These are phyloP conservation scores for Mycogona germanica DNA, from an alignment of 2,888 invertebrate genomes.

Conservation along the genomic window DNA sequence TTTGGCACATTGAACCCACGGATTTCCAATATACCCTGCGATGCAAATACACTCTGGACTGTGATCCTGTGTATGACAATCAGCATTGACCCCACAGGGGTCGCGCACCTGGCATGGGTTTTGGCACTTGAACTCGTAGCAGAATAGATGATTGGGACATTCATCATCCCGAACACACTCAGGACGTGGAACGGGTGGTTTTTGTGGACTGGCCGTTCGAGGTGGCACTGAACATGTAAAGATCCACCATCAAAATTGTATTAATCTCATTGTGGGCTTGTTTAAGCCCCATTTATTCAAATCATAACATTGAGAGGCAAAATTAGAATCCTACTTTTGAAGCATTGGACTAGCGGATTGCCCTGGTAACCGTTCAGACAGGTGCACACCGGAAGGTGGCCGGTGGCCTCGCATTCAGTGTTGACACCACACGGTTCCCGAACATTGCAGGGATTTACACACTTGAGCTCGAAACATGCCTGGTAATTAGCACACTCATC, in stretches of 20 bases:
- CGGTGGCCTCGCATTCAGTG: constrained; percentile 64
- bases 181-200: no score
- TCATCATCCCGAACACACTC: constrained; percentile 16
- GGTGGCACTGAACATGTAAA: no score
- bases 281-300: no score
- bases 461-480: constrained; percentile 72
- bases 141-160: constrained; percentile 21
- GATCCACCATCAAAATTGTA: no score
- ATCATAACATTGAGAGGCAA: no score
- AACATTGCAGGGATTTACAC: constrained; percentile 56
- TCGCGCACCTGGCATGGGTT: constrained; percentile 51
- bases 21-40: constrained; percentile 59
- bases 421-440: constrained; percentile 56
- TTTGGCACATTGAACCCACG: constrained; percentile 53
- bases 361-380: constrained; percentile 74
- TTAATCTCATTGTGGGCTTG: no score
- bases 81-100: constrained; percentile 57
- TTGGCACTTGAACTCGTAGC: constrained; percentile 24
- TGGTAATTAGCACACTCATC: constrained; percentile 65
- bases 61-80: constrained; percentile 61
- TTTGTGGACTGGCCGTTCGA: no score
- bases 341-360: constrained; percentile 69
- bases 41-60: constrained; percentile 62
- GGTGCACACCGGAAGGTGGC: constrained; percentile 76
- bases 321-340: constrained; percentile 42